Evolutionary conservation across 2,113 vertebrate species (phyloP).

Genomic region (Anarrhichthys ocellatus): DNA sequence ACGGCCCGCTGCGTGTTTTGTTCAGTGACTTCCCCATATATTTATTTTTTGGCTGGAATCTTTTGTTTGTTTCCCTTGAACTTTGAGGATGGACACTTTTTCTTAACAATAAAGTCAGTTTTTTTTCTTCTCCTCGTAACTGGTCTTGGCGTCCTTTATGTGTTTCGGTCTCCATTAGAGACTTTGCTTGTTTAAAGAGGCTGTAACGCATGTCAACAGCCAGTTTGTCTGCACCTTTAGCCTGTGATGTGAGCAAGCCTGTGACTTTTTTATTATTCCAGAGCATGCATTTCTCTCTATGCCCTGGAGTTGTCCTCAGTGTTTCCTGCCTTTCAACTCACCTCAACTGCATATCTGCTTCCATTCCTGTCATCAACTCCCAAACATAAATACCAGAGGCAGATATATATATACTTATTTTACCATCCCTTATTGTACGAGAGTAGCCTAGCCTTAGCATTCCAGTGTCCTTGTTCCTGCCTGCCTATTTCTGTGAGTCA

Average conservation of each 20-base stretch:
- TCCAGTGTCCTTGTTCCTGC: neutral
- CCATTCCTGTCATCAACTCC: slow-evolving; percentile 6
- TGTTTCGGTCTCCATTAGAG: neutral
- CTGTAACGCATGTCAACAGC: neutral
- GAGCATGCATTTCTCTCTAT: neutral
- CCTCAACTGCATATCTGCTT: neutral
- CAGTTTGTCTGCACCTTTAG: neutral
- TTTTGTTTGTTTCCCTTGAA: neutral
- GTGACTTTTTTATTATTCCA: neutral
- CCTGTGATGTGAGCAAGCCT: neutral
- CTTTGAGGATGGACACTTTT: neutral
- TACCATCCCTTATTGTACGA: neutral
- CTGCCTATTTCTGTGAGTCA: neutral
- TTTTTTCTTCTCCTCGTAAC: neutral
- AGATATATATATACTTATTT: neutral
- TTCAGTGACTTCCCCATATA: neutral
- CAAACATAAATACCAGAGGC: slow-evolving; percentile 1
- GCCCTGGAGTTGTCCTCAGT: neutral
- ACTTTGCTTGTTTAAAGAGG: neutral
- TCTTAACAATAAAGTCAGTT: neutral
- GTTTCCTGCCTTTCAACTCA: neutral
- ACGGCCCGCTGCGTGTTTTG: neutral
- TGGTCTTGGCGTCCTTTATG: neutral
- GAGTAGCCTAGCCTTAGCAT: neutral
- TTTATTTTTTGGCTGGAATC: neutral